Percentiles rank a stretch among this genome's conserved stretches.
Conservation (phyloP, 2,888 invertebrate species). For the Drosophila helvetica region DNA sequence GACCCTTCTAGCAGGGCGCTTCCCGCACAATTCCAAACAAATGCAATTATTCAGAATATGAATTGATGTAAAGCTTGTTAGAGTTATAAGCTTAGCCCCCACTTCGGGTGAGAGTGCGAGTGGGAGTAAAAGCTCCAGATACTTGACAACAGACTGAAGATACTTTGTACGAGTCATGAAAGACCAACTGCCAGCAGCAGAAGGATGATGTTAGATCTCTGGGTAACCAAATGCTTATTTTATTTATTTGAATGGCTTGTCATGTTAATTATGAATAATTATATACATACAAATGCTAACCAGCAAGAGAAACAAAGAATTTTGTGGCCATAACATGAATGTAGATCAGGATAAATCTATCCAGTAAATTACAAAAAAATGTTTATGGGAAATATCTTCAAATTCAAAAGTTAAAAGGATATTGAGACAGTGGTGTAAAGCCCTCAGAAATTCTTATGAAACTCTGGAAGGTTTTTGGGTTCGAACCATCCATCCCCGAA, state of each 20-base stretch:
- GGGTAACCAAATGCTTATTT: not conserved
- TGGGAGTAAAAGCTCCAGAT: constrained; percentile 14
- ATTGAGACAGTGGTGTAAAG: no score
- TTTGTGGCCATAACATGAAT: not conserved
- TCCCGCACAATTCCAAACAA: constrained; percentile 28
- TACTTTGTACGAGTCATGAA: constrained; percentile 10
- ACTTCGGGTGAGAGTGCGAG: not conserved
- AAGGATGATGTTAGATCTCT: not conserved
- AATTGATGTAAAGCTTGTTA: constrained; percentile 45
- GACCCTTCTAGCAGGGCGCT: constrained; percentile 11
- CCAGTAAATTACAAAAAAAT: rapidly evolving
- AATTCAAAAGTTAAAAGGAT: not conserved
- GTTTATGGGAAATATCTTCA: not conserved
- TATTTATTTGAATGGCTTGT: not conserved
- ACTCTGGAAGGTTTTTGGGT: no score
- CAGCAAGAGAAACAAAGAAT: not conserved
- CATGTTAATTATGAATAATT: not conserved
- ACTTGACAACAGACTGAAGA: constrained; percentile 9
- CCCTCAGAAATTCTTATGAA: not conserved
- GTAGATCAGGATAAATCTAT: not conserved
- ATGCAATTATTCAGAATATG: constrained; percentile 43
- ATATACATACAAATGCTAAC: not conserved
- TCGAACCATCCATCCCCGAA: no score
- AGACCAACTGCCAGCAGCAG: constrained; percentile 1
- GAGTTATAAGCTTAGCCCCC: constrained; percentile 33